phyloP scores from a whole-genome alignment of 2,113 vertebrate genomes.

The Xerus inauris region DNA sequence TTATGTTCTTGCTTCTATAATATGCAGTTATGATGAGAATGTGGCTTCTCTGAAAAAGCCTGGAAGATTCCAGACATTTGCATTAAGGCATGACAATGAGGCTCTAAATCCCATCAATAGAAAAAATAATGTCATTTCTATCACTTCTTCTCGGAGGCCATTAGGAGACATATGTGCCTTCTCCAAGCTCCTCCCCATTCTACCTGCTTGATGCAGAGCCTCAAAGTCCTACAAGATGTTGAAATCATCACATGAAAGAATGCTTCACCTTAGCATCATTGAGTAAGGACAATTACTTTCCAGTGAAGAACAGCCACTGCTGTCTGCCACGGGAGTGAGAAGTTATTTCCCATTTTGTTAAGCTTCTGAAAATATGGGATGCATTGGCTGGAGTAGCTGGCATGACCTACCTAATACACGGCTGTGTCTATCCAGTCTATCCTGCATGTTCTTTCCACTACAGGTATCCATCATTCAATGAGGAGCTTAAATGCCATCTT shows the following conservation, averaged over 20 bases:
- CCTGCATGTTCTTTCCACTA: neutral
- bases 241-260: neutral
- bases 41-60: neutral
- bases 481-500: neutral
- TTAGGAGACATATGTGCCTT: neutral
- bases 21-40: neutral
- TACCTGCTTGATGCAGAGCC: neutral
- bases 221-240: neutral
- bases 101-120: neutral
- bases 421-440: neutral
- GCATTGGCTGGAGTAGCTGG: neutral
- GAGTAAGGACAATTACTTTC: neutral
- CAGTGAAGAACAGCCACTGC: neutral
- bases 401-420: neutral
- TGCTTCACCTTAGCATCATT: neutral
- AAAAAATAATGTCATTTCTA: neutral
- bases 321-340: neutral
- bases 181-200: neutral
- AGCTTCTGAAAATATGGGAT: neutral
- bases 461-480: neutral
- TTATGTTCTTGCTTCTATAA: neutral
- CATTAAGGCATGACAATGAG: neutral
- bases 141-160: neutral
- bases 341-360: slow-evolving; percentile 40
- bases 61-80: neutral